Evolutionary conservation across 92 coral and sea anemone species (phyloP).

Genomic region (Epizoanthus ramosus): DNA sequence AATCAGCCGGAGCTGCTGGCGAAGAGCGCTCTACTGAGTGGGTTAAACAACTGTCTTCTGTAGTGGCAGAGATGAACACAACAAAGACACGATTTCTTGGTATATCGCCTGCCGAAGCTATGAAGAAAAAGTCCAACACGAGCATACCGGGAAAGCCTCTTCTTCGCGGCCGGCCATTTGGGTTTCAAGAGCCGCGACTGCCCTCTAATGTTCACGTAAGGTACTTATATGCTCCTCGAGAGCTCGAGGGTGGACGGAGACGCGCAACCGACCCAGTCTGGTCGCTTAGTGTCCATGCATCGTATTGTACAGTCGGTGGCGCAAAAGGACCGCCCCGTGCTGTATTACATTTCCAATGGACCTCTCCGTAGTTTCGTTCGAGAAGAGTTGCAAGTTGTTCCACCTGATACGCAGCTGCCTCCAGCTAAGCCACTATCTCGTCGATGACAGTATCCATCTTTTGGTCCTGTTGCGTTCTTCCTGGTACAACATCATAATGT

Average conservation of each 20-base stretch:
- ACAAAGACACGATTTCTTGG: conserved; percentile 14
- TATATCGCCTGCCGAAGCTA: conserved; percentile 11
- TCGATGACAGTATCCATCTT: conserved; percentile 25
- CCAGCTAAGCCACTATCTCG: conserved; percentile 10
- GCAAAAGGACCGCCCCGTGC: conserved; percentile 13
- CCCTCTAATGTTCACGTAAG: conserved; percentile 8
- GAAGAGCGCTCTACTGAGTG: conserved; percentile 19
- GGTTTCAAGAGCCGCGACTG: conserved; percentile 22
- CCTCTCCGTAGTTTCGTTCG: conserved; percentile 25
- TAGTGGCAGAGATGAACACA: conserved; percentile 5
- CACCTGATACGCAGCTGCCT: conserved; percentile 16
- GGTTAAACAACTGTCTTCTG: not conserved
- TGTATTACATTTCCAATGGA: conserved; percentile 13
- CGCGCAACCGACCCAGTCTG: not conserved
- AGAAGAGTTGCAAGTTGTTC: conserved; percentile 7
- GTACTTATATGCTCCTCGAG: not conserved
- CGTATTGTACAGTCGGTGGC: conserved; percentile 29
- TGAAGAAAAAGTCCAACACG: not conserved
- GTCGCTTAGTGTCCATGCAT: conserved; percentile 13
- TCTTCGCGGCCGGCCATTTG: conserved; percentile 21
- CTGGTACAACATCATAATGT: conserved; percentile 1
- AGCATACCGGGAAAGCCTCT: not conserved
- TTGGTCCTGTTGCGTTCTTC: not conserved
- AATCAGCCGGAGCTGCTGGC: not conserved
- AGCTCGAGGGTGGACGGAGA: conserved; percentile 18